Conservation (phyloP, 2,113 vertebrate species). For the Megatriorchis doriae region DNA sequence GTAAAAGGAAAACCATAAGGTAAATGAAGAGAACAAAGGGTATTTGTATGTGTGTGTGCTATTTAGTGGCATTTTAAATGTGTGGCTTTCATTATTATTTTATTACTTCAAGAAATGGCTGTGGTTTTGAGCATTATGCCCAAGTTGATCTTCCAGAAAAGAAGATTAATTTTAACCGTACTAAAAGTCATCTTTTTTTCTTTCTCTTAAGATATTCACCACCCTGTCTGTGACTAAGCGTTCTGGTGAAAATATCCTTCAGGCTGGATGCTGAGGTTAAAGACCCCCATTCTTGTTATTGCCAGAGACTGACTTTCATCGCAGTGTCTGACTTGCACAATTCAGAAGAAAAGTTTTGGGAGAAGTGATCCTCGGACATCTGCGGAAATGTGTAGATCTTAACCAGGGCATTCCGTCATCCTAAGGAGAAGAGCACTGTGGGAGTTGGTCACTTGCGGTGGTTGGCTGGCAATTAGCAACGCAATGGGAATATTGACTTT, state of each 20-base stretch:
- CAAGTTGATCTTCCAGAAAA: neutral
- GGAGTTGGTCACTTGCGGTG: neutral
- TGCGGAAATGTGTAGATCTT: neutral
- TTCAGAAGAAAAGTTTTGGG: neutral
- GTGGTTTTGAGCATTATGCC: neutral
- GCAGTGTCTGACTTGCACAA: neutral
- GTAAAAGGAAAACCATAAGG: neutral
- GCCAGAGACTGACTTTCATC: slow-evolving; percentile 27
- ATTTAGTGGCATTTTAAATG: neutral
- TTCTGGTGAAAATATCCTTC: slow-evolving; percentile 40
- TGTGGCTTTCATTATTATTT: neutral
- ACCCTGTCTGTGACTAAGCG: slow-evolving; percentile 66
- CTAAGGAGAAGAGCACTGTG: neutral
- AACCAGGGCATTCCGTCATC: neutral
- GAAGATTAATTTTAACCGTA: neutral
- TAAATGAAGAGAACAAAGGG: neutral
- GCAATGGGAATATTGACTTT: slow-evolving; percentile 37
- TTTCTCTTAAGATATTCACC: slow-evolving; percentile 69
- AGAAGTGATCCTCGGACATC: neutral
- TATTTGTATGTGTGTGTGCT: neutral
- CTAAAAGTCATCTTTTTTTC: neutral
- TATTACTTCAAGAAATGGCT: neutral
- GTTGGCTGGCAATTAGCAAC: slow-evolving; percentile 35
- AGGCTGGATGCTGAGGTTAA: slow-evolving; percentile 80
- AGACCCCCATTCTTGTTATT: slow-evolving; percentile 60